These are phyloP conservation scores for Ctenomys sociabilis DNA, from an alignment of 2,113 vertebrate species.

Conservation along the genomic window DNA sequence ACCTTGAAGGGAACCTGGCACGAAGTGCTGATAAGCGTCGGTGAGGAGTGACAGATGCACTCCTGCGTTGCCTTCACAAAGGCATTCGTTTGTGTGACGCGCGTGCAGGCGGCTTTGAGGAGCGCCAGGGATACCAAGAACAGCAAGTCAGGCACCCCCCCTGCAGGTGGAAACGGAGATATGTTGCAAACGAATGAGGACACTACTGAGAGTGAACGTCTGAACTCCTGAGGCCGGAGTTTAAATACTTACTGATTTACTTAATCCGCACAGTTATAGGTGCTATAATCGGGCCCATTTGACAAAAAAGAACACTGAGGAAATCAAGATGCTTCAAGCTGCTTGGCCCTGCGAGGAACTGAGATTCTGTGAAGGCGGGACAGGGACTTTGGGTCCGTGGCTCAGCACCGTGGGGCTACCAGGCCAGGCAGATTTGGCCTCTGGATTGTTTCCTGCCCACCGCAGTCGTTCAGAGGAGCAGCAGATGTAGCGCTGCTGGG, in stretches of 20 bases:
- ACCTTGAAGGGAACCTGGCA: background rate
- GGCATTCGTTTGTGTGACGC: background rate
- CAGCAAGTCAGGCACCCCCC: slow-evolving; percentile 1
- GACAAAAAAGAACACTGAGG: background rate
- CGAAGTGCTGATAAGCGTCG: slow-evolving; percentile 1
- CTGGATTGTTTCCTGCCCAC: background rate
- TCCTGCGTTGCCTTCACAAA: background rate
- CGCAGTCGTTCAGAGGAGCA: background rate
- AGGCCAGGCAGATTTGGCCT: background rate
- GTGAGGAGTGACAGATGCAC: background rate
- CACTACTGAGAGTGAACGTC: background rate
- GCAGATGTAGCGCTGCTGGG: background rate
- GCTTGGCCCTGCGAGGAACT: background rate
- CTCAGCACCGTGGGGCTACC: background rate
- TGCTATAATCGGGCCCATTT: background rate
- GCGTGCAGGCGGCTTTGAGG: background rate
- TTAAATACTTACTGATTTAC: background rate
- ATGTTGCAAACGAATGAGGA: background rate
- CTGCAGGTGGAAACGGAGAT: slow-evolving; percentile 18
- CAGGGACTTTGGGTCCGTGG: background rate
- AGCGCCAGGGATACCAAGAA: background rate
- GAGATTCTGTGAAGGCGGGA: background rate
- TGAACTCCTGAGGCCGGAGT: background rate
- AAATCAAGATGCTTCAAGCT: background rate
- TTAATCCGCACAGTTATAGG: background rate